These are phyloP conservation scores for Nemapogon koenigi DNA, from an alignment of 2,888 invertebrate species.

Conservation along the genomic window DNA sequence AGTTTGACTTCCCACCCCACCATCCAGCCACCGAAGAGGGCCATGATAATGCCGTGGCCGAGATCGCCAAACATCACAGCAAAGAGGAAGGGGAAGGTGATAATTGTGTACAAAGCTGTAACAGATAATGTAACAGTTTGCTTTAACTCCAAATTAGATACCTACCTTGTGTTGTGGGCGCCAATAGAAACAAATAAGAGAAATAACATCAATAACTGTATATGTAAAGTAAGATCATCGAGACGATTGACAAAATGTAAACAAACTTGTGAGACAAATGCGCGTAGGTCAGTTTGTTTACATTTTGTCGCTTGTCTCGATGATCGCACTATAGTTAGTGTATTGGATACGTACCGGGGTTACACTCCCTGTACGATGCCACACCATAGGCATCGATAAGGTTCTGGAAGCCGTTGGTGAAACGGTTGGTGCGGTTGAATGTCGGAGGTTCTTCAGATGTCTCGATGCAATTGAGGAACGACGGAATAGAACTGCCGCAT, in stretches of 20 bases:
- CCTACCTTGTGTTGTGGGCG: no score
- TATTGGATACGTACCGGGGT: conserved; percentile 81
- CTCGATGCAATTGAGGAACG: conserved; percentile 90
- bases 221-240: no score
- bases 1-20: conserved; percentile 80
- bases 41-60: conserved; percentile 89
- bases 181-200: no score
- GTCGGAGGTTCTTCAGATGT: conserved; percentile 86
- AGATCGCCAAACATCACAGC: conserved; percentile 96
- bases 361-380: conserved; percentile 90
- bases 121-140: no score
- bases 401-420: conserved; percentile 91
- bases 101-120: conserved; percentile 82
- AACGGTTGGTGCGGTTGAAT: conserved; percentile 90
- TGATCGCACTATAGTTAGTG: no score
- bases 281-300: no score
- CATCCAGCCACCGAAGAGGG: conserved; percentile 82
- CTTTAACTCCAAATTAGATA: no score
- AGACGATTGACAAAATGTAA: no score
- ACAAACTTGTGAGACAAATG: no score
- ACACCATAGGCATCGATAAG: conserved; percentile 94
- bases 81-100: conserved; percentile 95
- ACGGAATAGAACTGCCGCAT: conserved; percentile 87
- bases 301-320: no score
- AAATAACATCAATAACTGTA: no score